Evolutionary conservation across 2,113 vertebrate species (phyloP), one percentile per base, ranked within the genome.

Genomic region (Ciconia boyciana): DNA sequence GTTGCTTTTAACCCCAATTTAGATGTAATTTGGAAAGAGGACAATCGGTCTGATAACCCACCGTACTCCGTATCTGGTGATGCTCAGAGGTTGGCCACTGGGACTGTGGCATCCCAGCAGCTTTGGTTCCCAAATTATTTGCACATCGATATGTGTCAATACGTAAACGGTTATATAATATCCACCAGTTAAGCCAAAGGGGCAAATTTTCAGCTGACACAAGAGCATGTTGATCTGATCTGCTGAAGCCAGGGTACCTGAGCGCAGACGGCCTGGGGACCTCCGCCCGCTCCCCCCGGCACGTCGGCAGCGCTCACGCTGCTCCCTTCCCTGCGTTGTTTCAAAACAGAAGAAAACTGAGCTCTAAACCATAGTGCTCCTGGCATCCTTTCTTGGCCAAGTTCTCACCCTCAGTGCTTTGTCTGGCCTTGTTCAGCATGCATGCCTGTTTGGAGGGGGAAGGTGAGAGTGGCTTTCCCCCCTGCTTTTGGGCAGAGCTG

Each of bases 271-370:
- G n/a, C 3, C 10, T 28, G 24, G 16, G 39, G 19, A 60, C 64
- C 54, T 77, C 24, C 0, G 18, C 10, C 29, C 1, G 2, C 18
- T 19, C 26, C 10, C 11, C 31, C 15, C 0, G 0, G 52, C 32
- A 49, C 2, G 1, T 44, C 3, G 1, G 70, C 57, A 39, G 54
- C 44, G 18, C 41, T 31, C 43, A 12, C 0, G 0, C 28, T 26
- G n/a, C 41, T 72, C 57, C 57, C 36, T 34, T 70, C n/a, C 72
- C 2, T 1, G 34, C 1, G 2, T 15, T 58, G 55, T 48, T 88
- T 64, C 39, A 36, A 51, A 58, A 32, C 25, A 75, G 49, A 84
- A 75, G 31, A 49, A 64, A 52, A 64, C 6, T 9, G 17, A 52
- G 34, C 61, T 54, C 51, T 81, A 66, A 66, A 74, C 46, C 22